These are phyloP conservation scores for Chalcis sispes DNA, from an alignment of 2,888 invertebrate genomes.

Conservation along the genomic window DNA sequence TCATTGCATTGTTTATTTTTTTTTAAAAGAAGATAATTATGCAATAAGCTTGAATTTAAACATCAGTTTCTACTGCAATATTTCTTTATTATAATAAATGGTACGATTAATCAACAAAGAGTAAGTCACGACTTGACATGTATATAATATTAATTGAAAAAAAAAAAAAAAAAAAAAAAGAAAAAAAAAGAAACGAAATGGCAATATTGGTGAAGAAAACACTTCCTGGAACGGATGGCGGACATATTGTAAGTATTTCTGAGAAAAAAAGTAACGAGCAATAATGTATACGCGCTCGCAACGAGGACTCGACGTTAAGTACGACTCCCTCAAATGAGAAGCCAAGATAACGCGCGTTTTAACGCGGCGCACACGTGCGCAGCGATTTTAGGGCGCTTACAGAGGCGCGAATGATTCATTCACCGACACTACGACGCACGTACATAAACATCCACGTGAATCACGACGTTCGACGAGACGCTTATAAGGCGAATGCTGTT, in stretches of 20 bases:
- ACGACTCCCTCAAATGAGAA: no score
- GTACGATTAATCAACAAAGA: no score
- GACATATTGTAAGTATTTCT: slow-evolving; percentile 27
- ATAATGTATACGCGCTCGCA: slow-evolving; percentile 26
- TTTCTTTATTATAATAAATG: no score
- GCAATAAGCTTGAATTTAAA: no score
- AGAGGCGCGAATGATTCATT: slow-evolving; percentile 17
- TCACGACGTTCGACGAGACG: slow-evolving; percentile 18
- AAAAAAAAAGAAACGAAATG: slow-evolving; percentile 8
- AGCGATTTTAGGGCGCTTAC: slow-evolving; percentile 43
- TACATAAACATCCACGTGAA: slow-evolving; percentile 28
- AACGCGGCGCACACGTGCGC: slow-evolving; percentile 29
- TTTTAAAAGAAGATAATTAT: no score
- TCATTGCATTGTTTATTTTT: no score
- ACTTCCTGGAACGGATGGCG: slow-evolving; percentile 17
- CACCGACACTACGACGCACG: neutral
- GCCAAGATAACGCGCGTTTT: slow-evolving; percentile 20
- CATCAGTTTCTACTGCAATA: no score
- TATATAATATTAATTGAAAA: no score
- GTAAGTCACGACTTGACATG: no score
- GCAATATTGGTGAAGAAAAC: no score
- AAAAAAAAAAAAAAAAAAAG: no score
- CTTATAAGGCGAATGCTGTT: slow-evolving; percentile 37
- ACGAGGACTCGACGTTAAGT: slow-evolving; percentile 7
- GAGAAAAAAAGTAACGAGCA: slow-evolving; percentile 8